Conservation (phyloP, 1,140 invertebrate species). For the Diorhabda elongata region DNA sequence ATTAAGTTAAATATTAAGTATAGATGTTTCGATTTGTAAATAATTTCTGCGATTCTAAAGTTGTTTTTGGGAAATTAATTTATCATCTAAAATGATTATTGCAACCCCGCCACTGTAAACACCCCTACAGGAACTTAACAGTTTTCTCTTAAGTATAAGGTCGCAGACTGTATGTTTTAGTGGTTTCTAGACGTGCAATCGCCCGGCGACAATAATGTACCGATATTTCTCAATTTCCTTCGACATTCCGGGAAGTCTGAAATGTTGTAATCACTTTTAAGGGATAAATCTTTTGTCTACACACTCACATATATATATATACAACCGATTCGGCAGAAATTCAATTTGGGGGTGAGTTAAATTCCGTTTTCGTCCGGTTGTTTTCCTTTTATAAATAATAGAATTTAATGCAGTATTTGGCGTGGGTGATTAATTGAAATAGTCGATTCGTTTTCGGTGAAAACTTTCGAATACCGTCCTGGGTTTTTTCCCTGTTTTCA, state of each 20-base stretch:
- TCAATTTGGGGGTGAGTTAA: conserved; percentile 3
- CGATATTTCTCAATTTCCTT: conserved; percentile 19
- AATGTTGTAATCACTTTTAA: conserved; percentile 14
- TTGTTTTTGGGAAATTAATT: too few relatives aligned
- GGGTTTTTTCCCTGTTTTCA: background rate
- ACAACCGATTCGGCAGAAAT: conserved; percentile 5
- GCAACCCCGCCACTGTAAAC: background rate
- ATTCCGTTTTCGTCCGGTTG: background rate
- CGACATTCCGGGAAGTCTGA: conserved; percentile 8
- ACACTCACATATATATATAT: background rate
- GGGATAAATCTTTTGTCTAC: conserved; percentile 10
- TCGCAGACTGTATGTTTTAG: conserved; percentile 9
- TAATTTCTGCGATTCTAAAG: too few relatives aligned
- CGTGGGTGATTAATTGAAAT: background rate
- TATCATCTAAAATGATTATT: background rate
- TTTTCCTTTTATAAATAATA: background rate
- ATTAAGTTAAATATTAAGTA: too few relatives aligned
- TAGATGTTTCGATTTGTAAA: too few relatives aligned
- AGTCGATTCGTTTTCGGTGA: background rate
- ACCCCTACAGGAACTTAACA: background rate
- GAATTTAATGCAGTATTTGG: background rate
- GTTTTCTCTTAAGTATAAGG: conserved; percentile 10
- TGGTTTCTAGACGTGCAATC: conserved; percentile 4
- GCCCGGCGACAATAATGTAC: conserved; percentile 13
- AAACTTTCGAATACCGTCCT: background rate